Conservation (phyloP, 2,797 vertebrate genomes). For the Apogon hyalosoma region DNA sequence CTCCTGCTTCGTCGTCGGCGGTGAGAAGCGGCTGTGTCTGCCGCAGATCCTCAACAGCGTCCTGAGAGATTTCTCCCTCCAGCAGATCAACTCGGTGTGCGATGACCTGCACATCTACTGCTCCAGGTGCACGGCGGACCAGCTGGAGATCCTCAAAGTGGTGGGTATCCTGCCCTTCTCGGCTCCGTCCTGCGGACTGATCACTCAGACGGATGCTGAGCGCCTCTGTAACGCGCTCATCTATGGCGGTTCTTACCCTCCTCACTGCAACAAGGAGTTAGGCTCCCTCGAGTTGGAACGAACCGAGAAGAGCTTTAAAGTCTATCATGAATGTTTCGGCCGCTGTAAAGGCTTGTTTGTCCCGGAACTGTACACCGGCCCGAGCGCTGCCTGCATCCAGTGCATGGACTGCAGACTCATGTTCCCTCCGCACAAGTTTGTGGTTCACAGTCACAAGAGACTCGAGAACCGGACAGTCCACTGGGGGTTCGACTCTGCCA, state of each 20-base stretch:
- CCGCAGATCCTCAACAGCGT: conserved; percentile 98
- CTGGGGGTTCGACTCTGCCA: conserved; percentile 98
- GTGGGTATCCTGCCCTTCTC: conserved; percentile 96
- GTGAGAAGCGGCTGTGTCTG: conserved; percentile 96
- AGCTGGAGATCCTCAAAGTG: conserved; percentile 96
- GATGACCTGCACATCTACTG: conserved; percentile 98
- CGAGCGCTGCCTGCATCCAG: conserved; percentile 92
- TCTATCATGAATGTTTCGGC: conserved; percentile 96
- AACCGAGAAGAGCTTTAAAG: conserved; percentile 93
- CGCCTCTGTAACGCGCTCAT: conserved; percentile 96
- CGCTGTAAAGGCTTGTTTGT: conserved; percentile 95
- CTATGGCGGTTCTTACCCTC: conserved; percentile 87
- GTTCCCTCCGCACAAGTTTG: conserved; percentile 95
- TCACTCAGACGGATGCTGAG: conserved; percentile 96
- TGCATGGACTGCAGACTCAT: conserved; percentile 96
- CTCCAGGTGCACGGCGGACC: conserved; percentile 95
- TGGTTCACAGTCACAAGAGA: conserved; percentile 96
- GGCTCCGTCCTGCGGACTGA: conserved; percentile 95
- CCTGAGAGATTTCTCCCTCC: conserved; percentile 94
- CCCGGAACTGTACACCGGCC: conserved; percentile 92
- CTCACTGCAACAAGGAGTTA: conserved; percentile 82
- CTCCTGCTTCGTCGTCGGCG: conserved; percentile 97
- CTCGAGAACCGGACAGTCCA: conserved; percentile 97
- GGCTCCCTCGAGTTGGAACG: conserved; percentile 88
- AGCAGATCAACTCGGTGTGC: conserved; percentile 97